Conservation (phyloP, 2,888 invertebrate species). For the Ophioninae sp. region DNA sequence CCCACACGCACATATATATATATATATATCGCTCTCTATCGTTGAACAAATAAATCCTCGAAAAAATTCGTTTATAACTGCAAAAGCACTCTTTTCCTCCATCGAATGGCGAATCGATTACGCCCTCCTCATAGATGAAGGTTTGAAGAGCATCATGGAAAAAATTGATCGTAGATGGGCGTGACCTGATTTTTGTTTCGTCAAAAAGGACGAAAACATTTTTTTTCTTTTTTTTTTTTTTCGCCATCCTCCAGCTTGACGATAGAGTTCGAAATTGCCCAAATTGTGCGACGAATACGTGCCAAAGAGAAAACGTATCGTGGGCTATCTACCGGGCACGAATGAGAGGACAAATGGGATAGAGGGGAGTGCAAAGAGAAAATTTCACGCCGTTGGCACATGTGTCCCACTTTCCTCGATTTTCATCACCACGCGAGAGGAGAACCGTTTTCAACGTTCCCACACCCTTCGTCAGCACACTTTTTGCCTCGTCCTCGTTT, state of each 20-base stretch:
- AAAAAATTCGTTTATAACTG: constrained; percentile 43
- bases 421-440: constrained; percentile 31
- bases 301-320: constrained; percentile 10
- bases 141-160: constrained; percentile 18
- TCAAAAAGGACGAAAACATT: constrained; percentile 6
- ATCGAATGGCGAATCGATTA: constrained; percentile 34
- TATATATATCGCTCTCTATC: constrained; percentile 60
- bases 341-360: not conserved
- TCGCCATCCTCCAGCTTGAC: constrained; percentile 8
- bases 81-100: constrained; percentile 24
- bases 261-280: constrained; percentile 30
- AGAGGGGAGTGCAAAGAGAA: not conserved
- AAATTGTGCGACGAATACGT: constrained; percentile 37
- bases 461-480: constrained; percentile 21
- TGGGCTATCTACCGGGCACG: not conserved
- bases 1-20: constrained; percentile 54
- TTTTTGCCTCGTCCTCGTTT: constrained; percentile 30
- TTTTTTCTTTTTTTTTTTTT: constrained; percentile 1
- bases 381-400: not conserved
- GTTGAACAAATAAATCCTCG: not conserved
- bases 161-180: not conserved
- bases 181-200: not conserved
- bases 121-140: not conserved
- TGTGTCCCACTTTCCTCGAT: constrained; percentile 21
- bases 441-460: constrained; percentile 10